Conservation (phyloP, 2,888 invertebrate species). For the Pristionchus mayeri region DNA sequence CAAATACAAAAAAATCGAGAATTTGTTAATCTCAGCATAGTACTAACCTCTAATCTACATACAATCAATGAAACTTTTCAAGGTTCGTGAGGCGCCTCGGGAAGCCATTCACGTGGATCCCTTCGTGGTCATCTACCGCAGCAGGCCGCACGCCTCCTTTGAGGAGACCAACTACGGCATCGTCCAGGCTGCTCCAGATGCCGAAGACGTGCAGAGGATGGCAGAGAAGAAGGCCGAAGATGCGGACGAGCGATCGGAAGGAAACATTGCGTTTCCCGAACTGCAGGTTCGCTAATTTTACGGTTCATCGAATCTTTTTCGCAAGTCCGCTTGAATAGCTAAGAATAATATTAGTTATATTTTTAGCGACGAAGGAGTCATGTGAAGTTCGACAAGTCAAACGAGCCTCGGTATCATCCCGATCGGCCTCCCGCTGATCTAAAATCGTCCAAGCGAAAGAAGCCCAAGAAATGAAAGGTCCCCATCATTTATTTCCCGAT, state of each 20-base stretch:
- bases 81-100: background rate
- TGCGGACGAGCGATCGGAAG: background rate
- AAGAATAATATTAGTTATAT: no score
- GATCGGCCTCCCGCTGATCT: background rate
- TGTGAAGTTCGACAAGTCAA: background rate
- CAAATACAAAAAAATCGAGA: background rate
- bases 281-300: background rate
- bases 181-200: background rate
- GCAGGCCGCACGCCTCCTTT: background rate
- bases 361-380: background rate
- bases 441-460: slow-evolving; percentile 4
- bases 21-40: background rate
- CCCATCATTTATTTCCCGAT: no score
- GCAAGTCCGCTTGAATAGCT: no score
- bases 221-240: background rate
- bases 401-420: slow-evolving; percentile 8
- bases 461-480: background rate
- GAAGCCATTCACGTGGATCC: background rate
- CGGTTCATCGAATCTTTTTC: no score
- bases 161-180: background rate
- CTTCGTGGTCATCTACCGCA: background rate
- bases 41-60: no score
- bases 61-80: background rate
- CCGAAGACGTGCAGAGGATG: background rate
- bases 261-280: background rate